These are phyloP conservation scores for Amiota minor DNA, from an alignment of 2,888 invertebrate genomes.

Conservation along the genomic window DNA sequence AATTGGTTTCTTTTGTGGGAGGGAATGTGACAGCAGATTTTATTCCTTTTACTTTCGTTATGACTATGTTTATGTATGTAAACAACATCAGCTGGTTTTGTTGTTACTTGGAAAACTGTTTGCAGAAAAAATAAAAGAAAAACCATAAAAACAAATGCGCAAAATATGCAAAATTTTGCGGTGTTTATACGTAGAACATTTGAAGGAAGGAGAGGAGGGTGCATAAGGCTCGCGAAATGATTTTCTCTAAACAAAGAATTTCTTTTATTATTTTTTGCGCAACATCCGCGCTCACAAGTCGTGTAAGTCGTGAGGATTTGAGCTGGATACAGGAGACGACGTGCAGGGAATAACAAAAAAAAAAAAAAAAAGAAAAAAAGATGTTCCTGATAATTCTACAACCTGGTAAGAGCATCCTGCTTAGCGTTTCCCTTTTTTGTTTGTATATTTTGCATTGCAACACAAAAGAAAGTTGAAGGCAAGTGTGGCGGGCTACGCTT, in stretches of 20 bases:
- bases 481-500: background rate
- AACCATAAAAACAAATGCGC: conserved; percentile 37
- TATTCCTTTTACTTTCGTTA: no score
- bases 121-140: conserved; percentile 20
- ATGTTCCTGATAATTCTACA: no score
- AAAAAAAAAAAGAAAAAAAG: background rate
- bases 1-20: no score
- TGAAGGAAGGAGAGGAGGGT: background rate
- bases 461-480: background rate
- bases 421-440: no score
- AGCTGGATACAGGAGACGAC: background rate
- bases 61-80: no score
- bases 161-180: conserved; percentile 38
- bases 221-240: background rate
- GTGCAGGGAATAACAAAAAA: background rate
- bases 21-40: no score
- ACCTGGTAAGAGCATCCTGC: no score
- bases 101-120: background rate
- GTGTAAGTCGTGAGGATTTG: background rate
- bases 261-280: background rate
- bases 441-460: no score
- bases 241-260: background rate
- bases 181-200: background rate
- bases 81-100: no score
- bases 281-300: background rate